Evolutionary conservation across 2,888 invertebrate species (phyloP).

Genomic region (Nymphalis polychloros): DNA sequence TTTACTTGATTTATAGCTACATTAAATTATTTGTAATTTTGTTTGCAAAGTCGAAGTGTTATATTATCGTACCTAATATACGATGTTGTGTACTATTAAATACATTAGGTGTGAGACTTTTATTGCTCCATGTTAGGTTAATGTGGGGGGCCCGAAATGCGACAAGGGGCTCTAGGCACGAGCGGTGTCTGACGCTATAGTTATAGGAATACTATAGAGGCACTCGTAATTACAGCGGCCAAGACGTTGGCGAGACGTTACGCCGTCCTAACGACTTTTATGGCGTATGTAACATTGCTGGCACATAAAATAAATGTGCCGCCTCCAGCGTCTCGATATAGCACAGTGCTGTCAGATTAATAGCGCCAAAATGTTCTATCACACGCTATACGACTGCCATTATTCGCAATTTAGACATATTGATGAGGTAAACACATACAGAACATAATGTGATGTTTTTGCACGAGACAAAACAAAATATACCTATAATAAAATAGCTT

Average conservation of each 20-base stretch:
- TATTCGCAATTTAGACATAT: constrained; percentile 58
- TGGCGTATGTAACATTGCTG: constrained; percentile 81
- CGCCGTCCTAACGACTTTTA: constrained; percentile 81
- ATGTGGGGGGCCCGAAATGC: constrained; percentile 53
- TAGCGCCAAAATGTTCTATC: constrained; percentile 77
- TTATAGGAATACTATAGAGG: constrained; percentile 57
- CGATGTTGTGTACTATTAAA: constrained; percentile 48
- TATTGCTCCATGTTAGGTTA: constrained; percentile 73
- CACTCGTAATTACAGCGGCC: constrained; percentile 73
- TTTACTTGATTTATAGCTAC: constrained; percentile 24
- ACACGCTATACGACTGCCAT: constrained; percentile 65
- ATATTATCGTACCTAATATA: constrained; percentile 46
- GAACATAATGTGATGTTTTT: constrained; percentile 20
- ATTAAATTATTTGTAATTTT: constrained; percentile 26
- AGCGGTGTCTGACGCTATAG: constrained; percentile 56
- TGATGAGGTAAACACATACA: constrained; percentile 63
- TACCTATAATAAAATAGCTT: background rate
- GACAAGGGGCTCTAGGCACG: constrained; percentile 45
- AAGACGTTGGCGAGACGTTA: constrained; percentile 80
- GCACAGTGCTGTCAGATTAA: constrained; percentile 74
- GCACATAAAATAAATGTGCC: constrained; percentile 81
- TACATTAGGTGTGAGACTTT: constrained; percentile 67
- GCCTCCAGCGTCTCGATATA: constrained; percentile 72
- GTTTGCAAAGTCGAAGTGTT: constrained; percentile 28
- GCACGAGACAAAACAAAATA: background rate